Evolutionary conservation across 1,140 invertebrate genomes (phyloP), one percentile per base, ranked within the genome.

Genomic region (Drosophila auraria): DNA sequence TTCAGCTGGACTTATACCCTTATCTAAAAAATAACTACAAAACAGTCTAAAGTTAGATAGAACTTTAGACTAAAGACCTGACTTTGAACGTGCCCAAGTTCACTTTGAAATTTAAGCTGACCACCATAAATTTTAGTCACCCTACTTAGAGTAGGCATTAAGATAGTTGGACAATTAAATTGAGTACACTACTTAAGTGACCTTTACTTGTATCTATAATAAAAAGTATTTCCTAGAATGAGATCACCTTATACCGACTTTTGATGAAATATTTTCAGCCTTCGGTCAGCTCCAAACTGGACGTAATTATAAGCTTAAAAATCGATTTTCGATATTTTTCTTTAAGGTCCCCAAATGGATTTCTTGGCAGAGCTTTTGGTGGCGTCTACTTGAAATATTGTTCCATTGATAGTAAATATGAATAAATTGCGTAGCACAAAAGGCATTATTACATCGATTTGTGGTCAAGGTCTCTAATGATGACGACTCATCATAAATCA

Each of bases 261-360:
- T 17, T 77, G 74, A 77, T 77, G 60, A 70, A 78, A 70, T 57
- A 60, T 60, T 36, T 69, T 9, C 17, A 38, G 20, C 42, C 42
- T 49, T 59, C 33, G 73, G 73, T 76, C 53, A 78, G 57, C 9
- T 7, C 36, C 20, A 25, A 69, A 78, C 56, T 78, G 64, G 44
- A 78, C 74, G 51, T 78, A 70, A 78, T 78, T 70, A 78, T 42
- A 57, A 58, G 75, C 74, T 78, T 60, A 57, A 70, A 78, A 78
- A 51, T 45, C 75, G 40, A 78, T 78, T 70, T 61, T 38, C 5
- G 4, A 51, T 44, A 25, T 60, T 58, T 42, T 44, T 45, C 14
- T 30, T 59, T 30, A 9, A n/a, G 33, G 33, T 44, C 14, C 7
- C 17, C 14, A 38, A 53, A 73, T 61, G 11, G 36, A 44, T n/a